These are phyloP conservation scores for Arremon brunneinucha DNA, from an alignment of 2,797 vertebrate genomes.

Conservation along the genomic window DNA sequence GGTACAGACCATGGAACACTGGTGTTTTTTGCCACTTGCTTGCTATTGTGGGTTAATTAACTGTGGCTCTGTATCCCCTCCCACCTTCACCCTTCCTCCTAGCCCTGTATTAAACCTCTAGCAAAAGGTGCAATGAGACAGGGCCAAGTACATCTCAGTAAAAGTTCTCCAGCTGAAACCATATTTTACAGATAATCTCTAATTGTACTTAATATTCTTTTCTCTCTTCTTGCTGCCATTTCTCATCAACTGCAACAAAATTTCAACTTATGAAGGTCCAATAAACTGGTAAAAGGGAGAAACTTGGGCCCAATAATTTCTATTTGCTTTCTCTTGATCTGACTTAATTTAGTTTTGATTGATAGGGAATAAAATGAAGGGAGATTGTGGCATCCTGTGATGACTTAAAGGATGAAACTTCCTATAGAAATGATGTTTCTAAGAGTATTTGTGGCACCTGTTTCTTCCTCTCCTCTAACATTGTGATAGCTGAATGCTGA, in stretches of 20 bases:
- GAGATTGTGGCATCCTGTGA: not conserved
- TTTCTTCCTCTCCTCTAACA: not conserved
- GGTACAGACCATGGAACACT: fast-evolving
- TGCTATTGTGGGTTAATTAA: not conserved
- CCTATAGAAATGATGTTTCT: not conserved
- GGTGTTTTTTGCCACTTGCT: fast-evolving
- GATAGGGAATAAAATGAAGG: conserved; percentile 11
- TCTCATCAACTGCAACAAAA: not conserved
- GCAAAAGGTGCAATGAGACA: not conserved
- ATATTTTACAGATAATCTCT: not conserved
- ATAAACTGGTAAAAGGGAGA: not conserved
- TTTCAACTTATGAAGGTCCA: not conserved
- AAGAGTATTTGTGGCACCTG: not conserved
- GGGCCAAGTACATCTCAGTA: not conserved
- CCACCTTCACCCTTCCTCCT: fast-evolving
- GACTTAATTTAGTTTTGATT: conserved; percentile 36
- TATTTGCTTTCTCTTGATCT: not conserved
- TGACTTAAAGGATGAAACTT: not conserved
- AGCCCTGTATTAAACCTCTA: not conserved
- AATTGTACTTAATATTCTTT: not conserved
- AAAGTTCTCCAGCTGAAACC: not conserved
- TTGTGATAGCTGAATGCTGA: not conserved
- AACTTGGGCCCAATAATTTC: not conserved
- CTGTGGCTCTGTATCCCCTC: not conserved
- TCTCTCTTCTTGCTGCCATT: not conserved